These are phyloP conservation scores for Odiellus spinosus DNA, from an alignment of 2,888 invertebrate species.

Conservation along the genomic window DNA sequence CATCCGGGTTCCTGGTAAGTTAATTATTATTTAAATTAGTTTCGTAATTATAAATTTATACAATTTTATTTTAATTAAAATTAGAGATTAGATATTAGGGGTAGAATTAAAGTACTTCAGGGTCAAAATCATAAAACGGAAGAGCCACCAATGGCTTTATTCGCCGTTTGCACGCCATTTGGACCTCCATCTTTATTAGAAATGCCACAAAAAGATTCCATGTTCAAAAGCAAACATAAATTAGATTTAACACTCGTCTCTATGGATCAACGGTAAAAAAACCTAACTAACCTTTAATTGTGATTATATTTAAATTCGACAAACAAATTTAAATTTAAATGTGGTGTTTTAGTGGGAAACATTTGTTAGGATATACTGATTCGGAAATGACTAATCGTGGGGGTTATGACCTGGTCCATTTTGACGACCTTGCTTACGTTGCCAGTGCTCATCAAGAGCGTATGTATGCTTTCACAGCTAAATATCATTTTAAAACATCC, in stretches of 20 bases:
- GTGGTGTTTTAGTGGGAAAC: constrained; percentile 67
- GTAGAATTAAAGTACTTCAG: constrained; percentile 85
- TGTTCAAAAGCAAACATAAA: constrained; percentile 99
- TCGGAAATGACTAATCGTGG: constrained; percentile 75
- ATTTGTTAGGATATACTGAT: constrained; percentile 85
- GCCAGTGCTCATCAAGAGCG: constrained; percentile 98
- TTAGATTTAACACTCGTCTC: constrained; percentile 88
- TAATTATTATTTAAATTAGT: background rate
- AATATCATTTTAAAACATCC: too few species aligned
- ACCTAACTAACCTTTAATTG: too few species aligned
- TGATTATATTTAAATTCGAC: too few species aligned
- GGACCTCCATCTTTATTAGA: constrained; percentile 94
- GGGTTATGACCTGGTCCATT: constrained; percentile 96
- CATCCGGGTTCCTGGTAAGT: constrained; percentile 93
- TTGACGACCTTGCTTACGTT: constrained; percentile 90
- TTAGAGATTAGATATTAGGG: constrained; percentile 97
- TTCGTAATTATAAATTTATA: background rate
- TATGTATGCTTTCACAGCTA: constrained; percentile 45
- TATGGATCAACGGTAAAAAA: constrained; percentile 74
- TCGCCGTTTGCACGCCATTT: constrained; percentile 96
- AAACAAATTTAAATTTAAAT: too few species aligned
- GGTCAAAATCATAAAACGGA: constrained; percentile 90
- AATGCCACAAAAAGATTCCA: constrained; percentile 94
- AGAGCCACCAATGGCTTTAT: constrained; percentile 76
- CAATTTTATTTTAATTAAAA: constrained; percentile 30